phyloP scores from a whole-genome alignment of 2,888 invertebrate genomes.

The Lycophotia porphyrea region DNA sequence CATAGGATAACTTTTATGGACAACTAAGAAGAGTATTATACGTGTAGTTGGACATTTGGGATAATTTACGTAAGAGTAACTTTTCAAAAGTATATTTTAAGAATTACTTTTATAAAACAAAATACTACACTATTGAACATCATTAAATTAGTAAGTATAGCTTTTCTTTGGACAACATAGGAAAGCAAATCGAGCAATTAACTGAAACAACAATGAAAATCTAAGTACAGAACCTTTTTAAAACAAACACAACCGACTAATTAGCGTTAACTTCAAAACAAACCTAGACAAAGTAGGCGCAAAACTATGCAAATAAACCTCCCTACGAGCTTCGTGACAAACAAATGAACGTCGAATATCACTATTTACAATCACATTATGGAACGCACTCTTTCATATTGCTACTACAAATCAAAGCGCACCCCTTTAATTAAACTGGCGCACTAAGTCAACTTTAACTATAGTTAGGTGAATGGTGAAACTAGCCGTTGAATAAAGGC shows the following conservation, averaged over 20 bases:
- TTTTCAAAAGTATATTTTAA: too few relatives aligned
- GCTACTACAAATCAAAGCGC: conserved; percentile 84
- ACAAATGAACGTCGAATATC: conserved; percentile 61
- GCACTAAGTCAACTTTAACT: conserved; percentile 85
- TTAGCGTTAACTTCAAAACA: conserved; percentile 20
- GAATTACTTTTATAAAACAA: too few relatives aligned
- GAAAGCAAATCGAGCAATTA: neutral
- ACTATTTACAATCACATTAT: conserved; percentile 74
- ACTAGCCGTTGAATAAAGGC: conserved; percentile 80
- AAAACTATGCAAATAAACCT: conserved; percentile 43
- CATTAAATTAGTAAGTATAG: neutral
- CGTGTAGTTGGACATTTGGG: neutral
- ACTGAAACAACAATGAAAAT: neutral
- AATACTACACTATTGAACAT: neutral
- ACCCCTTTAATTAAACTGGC: conserved; percentile 87
- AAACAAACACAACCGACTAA: conserved; percentile 6
- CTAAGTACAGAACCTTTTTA: neutral
- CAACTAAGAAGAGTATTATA: neutral
- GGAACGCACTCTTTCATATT: conserved; percentile 76
- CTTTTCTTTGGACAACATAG: neutral
- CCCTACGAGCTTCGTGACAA: conserved; percentile 39
- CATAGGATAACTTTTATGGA: neutral
- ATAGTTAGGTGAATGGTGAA: conserved; percentile 78
- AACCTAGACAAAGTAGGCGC: conserved; percentile 16
- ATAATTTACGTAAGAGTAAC: neutral